A percentile compares a stretch with the other conserved stretches of the same genome.
These are phyloP conservation scores for Chalcis sispes DNA, from an alignment of 2,888 invertebrate species.

Conservation along the genomic window DNA sequence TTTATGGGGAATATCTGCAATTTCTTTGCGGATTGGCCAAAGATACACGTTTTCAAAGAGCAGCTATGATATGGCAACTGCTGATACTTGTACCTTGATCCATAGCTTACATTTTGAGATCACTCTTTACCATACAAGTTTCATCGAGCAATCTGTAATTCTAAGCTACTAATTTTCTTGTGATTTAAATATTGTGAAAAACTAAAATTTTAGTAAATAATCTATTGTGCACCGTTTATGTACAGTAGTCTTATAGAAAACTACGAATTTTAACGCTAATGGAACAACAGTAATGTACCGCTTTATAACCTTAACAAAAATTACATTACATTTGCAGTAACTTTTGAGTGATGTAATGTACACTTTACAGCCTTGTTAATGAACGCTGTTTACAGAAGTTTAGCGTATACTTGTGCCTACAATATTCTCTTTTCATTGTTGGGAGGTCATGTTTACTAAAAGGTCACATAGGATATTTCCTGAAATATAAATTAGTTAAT, in stretches of 20 bases:
- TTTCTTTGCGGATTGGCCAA: too few relatives aligned
- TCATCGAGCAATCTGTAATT: too few relatives aligned
- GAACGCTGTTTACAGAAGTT: background rate
- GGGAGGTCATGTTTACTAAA: constrained; percentile 17
- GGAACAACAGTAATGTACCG: background rate
- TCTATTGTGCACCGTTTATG: background rate
- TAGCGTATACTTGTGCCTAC: constrained; percentile 5
- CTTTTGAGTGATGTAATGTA: constrained; percentile 20
- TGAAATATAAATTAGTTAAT: background rate
- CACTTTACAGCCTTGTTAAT: constrained; percentile 23
- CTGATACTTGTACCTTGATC: too few relatives aligned
- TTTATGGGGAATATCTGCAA: too few relatives aligned
- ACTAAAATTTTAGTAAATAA: too few relatives aligned
- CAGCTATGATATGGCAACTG: too few relatives aligned
- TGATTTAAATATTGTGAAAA: too few relatives aligned
- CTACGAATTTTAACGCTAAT: constrained; percentile 6
- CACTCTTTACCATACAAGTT: too few relatives aligned
- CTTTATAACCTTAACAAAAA: constrained; percentile 13
- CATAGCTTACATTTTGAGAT: too few relatives aligned
- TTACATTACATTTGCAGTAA: constrained; percentile 6
- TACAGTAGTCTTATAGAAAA: constrained; percentile 1
- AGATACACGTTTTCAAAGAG: too few relatives aligned
- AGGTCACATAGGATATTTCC: background rate
- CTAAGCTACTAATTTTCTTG: too few relatives aligned
- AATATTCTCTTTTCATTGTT: constrained; percentile 6